Conservation (phyloP, 2,888 invertebrate genomes). For the Charanyca ferruginea region DNA sequence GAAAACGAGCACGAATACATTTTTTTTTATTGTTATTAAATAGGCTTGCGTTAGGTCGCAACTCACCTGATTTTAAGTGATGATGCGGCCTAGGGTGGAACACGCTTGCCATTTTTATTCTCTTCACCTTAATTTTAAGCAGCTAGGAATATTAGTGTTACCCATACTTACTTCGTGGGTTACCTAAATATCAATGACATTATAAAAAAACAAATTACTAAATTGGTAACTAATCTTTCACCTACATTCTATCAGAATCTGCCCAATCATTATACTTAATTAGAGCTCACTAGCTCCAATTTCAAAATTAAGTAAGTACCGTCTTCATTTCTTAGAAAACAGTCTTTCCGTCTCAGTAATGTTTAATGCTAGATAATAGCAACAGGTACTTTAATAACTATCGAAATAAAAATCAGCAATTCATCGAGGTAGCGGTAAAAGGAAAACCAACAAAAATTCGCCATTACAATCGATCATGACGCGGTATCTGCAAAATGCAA, state of each 20-base stretch:
- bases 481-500: conserved; percentile 59
- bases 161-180: too few relatives aligned
- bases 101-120: too few relatives aligned
- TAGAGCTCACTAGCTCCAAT: conserved; percentile 19
- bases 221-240: background rate
- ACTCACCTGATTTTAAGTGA: too few relatives aligned
- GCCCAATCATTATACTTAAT: background rate
- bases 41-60: too few relatives aligned
- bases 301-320: conserved; percentile 3
- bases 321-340: conserved; percentile 3
- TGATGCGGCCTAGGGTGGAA: too few relatives aligned
- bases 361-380: conserved; percentile 21
- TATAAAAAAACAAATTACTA: background rate
- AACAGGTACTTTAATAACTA: conserved; percentile 11
- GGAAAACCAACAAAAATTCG: conserved; percentile 57
- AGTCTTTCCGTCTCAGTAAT: conserved; percentile 9
- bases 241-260: conserved; percentile 2
- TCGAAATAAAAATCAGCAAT: conserved; percentile 37
- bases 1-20: too few relatives aligned
- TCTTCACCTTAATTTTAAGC: too few relatives aligned
- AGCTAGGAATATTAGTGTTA: too few relatives aligned
- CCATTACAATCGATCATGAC: conserved; percentile 59
- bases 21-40: too few relatives aligned
- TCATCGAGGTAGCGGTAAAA: conserved; percentile 44
- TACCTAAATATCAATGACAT: background rate